Base-by-base conservation (phyloP, 2,797 vertebrate species). In the Synaphobranchus kaupii region DNA sequence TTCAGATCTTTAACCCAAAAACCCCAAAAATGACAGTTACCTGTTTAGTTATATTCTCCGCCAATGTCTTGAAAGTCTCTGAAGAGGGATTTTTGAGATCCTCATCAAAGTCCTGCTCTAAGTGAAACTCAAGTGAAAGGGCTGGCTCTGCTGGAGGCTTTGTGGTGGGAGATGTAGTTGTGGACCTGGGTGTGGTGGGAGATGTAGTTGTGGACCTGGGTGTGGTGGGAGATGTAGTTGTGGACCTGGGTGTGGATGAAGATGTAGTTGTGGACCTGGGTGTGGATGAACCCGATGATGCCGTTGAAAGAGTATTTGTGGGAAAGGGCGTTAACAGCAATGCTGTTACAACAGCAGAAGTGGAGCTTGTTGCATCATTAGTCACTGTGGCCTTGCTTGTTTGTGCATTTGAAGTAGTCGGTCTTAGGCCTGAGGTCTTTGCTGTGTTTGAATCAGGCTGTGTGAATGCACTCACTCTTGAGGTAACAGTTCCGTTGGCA, bases 71-170 rank as follows among this genome's bases (percentile, higher is more conserved):
- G 76, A 47, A 80, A 0, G 4, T 48, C 76, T 47, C 22, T 80
- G 76, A 47, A 3, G 76, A 80, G 39, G 76, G 12, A 48, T 80
- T 80, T 20, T 80, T 80, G 39, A 80, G 76, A 80, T 80, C 76
- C 39, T 80, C 76, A 22, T 80, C 44, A 80, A 80, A 80, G 0
- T 80, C 22, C 44, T 47, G 4, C 39, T 22, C 76, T 48, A 80
- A 22, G 44, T 3, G 17, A 10, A 80, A 47, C 76, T 80, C 76
- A 20, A 80, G 39, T 47, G 44, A 80, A 7, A 80, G 7, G 17
- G 20, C 76, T 48, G 76, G 44, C 28, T 47, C 76, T 9, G 39
- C 20, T 47, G 76, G 22, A 5, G 71, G 31, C 31, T 10, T 73
- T 73, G 71, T 73, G 12, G 71, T 73, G 31, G 71, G 28, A 73